Conservation (phyloP, 2,797 vertebrate species). For the Girardinus metallicus region DNA sequence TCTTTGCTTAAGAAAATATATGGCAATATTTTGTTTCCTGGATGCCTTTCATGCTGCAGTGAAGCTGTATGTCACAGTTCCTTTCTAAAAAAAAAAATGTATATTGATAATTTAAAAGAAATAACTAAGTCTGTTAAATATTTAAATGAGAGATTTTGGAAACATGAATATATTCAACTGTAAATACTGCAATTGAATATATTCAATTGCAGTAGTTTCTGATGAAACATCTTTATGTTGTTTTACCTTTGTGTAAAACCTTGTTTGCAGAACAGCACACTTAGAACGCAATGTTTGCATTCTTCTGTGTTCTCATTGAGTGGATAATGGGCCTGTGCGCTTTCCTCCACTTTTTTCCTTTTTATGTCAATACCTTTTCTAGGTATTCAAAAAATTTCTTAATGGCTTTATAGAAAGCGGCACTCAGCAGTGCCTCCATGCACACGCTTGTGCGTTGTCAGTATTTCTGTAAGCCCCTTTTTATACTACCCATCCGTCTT, state of each 20-base stretch:
- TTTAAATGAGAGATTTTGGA: background rate
- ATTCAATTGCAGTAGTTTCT: background rate
- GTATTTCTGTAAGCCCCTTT: slow-evolving; percentile 65
- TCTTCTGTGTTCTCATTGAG: background rate
- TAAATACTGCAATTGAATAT: background rate
- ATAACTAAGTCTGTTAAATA: background rate
- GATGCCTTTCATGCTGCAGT: background rate
- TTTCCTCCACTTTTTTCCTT: slow-evolving; percentile 15
- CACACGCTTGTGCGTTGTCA: slow-evolving; percentile 52
- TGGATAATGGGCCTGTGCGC: slow-evolving; percentile 7
- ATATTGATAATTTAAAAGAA: background rate
- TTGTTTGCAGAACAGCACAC: background rate
- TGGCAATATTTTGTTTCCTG: background rate
- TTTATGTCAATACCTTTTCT: slow-evolving; percentile 50
- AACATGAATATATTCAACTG: background rate
- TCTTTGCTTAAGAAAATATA: background rate
- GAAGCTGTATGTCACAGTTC: background rate
- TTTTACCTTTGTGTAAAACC: background rate
- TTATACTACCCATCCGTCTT: slow-evolving; percentile 59
- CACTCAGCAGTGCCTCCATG: slow-evolving; percentile 50
- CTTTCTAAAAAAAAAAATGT: background rate
- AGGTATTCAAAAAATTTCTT: slow-evolving; percentile 58
- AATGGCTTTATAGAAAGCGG: slow-evolving; percentile 46
- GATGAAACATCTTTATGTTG: background rate
- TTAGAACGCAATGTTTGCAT: background rate